Conservation (phyloP, 2,888 invertebrate genomes). For the Heliconius erato region DNA sequence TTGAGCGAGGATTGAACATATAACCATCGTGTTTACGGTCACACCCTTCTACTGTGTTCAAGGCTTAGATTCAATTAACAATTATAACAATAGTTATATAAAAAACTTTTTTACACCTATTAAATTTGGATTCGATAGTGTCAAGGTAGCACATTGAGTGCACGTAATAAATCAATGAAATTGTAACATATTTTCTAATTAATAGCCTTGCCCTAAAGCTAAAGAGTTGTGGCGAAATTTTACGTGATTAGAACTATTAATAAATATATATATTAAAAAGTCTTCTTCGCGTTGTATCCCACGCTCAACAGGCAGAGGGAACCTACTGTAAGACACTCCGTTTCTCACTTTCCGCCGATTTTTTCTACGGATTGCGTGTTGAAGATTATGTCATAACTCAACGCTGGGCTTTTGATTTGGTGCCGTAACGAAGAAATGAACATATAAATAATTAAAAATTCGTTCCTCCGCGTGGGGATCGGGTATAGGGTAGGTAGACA, state of each 20-base stretch:
- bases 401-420: too few species aligned
- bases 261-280: not conserved
- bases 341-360: not conserved
- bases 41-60: not conserved
- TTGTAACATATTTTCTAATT: slow-evolving; percentile 43
- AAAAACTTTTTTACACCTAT: not conserved
- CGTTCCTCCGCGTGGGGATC: too few species aligned
- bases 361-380: not conserved
- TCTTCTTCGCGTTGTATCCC: not conserved
- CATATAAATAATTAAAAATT: too few species aligned
- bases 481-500: too few species aligned
- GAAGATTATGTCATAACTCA: not conserved
- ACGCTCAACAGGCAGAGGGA: not conserved
- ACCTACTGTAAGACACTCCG: not conserved
- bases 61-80: not conserved
- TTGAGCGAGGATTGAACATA: not conserved
- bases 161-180: slow-evolving; percentile 49
- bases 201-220: slow-evolving; percentile 48
- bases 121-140: slow-evolving; percentile 15
- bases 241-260: not conserved
- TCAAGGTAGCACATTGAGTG: slow-evolving; percentile 46
- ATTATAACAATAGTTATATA: not conserved
- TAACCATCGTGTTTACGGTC: not conserved
- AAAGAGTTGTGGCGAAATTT: slow-evolving; percentile 24
- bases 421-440: too few species aligned